Evolutionary conservation across 2,888 invertebrate species (phyloP).

Genomic region (Apotomis turbidana): DNA sequence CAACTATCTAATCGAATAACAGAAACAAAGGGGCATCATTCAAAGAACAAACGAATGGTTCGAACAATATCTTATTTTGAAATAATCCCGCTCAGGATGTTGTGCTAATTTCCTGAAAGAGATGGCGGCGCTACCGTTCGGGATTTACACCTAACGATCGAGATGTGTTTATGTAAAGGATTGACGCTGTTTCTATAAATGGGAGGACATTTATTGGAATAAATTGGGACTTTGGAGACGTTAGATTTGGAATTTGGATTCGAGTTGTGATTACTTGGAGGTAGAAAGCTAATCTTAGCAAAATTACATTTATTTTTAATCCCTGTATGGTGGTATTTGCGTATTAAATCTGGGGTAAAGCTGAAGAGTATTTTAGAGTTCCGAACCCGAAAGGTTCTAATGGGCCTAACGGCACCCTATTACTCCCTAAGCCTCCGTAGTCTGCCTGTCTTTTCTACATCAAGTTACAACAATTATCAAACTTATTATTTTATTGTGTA

Average conservation of each 20-base stretch:
- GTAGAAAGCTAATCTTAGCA: no score
- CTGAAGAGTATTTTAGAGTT: no score
- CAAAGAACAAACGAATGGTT: constrained; percentile 73
- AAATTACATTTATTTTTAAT: no score
- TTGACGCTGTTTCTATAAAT: constrained; percentile 5
- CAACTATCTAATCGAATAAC: constrained; percentile 42
- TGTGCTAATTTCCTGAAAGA: constrained; percentile 81
- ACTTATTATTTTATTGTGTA: no score
- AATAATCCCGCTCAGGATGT: constrained; percentile 77
- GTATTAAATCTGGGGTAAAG: no score
- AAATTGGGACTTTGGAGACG: background rate
- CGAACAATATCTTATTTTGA: constrained; percentile 82
- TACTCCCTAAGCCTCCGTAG: no score
- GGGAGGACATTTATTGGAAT: constrained; percentile 12
- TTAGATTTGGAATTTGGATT: background rate
- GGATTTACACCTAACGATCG: constrained; percentile 63
- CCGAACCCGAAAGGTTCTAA: no score
- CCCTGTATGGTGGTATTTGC: no score
- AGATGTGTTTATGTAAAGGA: constrained; percentile 31
- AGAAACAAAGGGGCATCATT: constrained; percentile 74
- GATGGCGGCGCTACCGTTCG: constrained; percentile 68
- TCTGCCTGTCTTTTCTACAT: no score
- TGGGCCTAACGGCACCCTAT: no score
- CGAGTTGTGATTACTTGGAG: no score
- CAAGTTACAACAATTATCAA: no score